Percentiles rank a stretch among this genome's conserved stretches.
These are phyloP conservation scores for Xiphophorus hellerii DNA, from an alignment of 2,113 vertebrate species.

Conservation along the genomic window DNA sequence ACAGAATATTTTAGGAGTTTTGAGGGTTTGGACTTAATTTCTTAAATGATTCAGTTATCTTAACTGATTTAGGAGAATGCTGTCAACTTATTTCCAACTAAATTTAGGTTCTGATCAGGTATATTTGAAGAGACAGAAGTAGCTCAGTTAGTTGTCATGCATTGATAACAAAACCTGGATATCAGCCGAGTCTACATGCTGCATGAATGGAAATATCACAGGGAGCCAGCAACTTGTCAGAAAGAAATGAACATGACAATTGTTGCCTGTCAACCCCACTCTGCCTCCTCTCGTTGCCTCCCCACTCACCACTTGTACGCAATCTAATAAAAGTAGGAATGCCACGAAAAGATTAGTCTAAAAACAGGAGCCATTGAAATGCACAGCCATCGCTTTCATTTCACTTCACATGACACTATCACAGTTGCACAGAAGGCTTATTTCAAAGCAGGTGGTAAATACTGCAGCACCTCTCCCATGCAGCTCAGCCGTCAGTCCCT, in stretches of 20 bases:
- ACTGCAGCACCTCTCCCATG: conserved; percentile 58
- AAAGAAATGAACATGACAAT: conserved; percentile 53
- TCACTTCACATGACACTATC: conserved; percentile 65
- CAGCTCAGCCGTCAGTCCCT: conserved; percentile 65
- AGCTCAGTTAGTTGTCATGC: conserved; percentile 12
- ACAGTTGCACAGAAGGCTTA: conserved; percentile 63
- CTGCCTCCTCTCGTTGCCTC: conserved; percentile 17
- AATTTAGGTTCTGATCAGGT: background rate
- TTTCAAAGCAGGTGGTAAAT: conserved; percentile 76
- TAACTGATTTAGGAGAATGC: background rate
- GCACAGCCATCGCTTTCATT: conserved; percentile 56
- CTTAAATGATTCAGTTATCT: background rate
- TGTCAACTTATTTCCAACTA: conserved; percentile 2
- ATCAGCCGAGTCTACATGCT: conserved; percentile 22
- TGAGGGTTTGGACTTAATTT: background rate
- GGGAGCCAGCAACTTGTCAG: conserved; percentile 53
- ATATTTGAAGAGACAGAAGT: background rate
- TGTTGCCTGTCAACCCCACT: conserved; percentile 49
- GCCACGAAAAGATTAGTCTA: conserved; percentile 53
- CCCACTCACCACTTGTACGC: conserved; percentile 40
- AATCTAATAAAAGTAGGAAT: conserved; percentile 58
- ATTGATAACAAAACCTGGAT: conserved; percentile 21
- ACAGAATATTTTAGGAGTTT: background rate
- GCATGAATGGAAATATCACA: conserved; percentile 39
- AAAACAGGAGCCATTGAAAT: conserved; percentile 51